A percentile compares a stretch with the other conserved stretches of the same genome.
Conservation (phyloP, 2,113 vertebrate species). For the Phylloscopus trochilus region DNA sequence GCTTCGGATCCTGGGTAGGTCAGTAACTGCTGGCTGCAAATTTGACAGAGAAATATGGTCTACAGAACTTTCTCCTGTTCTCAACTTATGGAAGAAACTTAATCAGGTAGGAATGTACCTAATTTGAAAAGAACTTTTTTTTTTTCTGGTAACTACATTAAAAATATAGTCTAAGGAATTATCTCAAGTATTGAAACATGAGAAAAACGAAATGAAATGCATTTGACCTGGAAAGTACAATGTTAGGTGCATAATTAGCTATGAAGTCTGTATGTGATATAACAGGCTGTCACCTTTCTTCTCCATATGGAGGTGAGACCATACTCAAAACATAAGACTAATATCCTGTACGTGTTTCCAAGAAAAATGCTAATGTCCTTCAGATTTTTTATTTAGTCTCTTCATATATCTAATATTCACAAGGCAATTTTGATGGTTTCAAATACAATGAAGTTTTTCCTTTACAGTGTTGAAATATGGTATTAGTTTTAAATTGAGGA, state of each 20-base stretch:
- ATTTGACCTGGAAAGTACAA: background rate
- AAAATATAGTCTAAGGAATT: background rate
- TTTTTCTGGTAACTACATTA: background rate
- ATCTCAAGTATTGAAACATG: background rate
- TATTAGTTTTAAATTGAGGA: background rate
- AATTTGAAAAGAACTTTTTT: background rate
- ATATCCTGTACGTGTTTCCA: background rate
- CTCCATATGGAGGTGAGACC: background rate
- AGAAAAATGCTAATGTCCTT: background rate
- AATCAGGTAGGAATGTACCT: constrained; percentile 83
- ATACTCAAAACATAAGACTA: background rate
- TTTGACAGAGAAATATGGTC: constrained; percentile 98
- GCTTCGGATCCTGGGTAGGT: constrained; percentile 87
- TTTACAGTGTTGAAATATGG: background rate
- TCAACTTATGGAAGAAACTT: constrained; percentile 96
- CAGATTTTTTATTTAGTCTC: background rate
- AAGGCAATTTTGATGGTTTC: background rate
- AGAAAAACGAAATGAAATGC: background rate
- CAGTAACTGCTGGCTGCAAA: constrained; percentile 86
- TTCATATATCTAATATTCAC: background rate
- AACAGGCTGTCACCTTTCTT: background rate
- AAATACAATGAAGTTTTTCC: background rate
- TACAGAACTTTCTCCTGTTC: constrained; percentile 89
- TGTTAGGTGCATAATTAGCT: background rate
- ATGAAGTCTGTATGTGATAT: background rate